These are phyloP conservation scores for Gryllus longicercus DNA, from an alignment of 2,888 invertebrate species.

Conservation along the genomic window DNA sequence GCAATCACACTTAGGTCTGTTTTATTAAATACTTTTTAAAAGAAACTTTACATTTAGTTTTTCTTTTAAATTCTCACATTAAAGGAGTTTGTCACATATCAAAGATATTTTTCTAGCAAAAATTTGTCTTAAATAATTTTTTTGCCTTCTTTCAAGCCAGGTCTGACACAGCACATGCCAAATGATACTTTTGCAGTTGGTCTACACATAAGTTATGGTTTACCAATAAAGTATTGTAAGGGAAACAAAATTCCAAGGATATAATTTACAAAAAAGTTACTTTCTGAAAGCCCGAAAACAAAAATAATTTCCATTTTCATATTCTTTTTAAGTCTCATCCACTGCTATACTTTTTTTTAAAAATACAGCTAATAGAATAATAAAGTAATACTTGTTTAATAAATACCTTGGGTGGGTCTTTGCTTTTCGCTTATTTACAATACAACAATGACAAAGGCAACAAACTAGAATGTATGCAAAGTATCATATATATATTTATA, in stretches of 20 bases:
- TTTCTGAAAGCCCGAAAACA: constrained; percentile 27
- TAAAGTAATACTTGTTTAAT: constrained; percentile 31
- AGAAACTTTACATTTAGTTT: too few relatives aligned
- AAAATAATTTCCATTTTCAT: constrained; percentile 11
- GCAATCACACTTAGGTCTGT: too few relatives aligned
- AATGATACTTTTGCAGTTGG: too few relatives aligned
- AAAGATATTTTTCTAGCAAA: too few relatives aligned
- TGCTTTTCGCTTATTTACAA: constrained; percentile 32
- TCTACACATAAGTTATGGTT: too few relatives aligned
- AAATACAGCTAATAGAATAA: constrained; percentile 26
- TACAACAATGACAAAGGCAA: constrained; percentile 35
- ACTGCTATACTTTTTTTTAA: constrained; percentile 21
- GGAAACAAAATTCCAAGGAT: background rate
- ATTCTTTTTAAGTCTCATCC: constrained; percentile 25
- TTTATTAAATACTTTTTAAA: too few relatives aligned
- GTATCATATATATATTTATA: constrained; percentile 27
- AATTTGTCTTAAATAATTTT: too few relatives aligned
- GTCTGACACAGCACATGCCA: too few relatives aligned
- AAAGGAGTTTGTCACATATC: too few relatives aligned
- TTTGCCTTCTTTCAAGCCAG: too few relatives aligned
- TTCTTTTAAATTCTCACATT: too few relatives aligned
- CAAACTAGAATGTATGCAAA: constrained; percentile 32
- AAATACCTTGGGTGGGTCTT: constrained; percentile 25
- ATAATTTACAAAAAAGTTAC: constrained; percentile 23
- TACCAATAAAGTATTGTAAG: too few relatives aligned